Percentiles rank a stretch among this genome's conserved stretches.
Evolutionary conservation across 2,888 invertebrate species (phyloP).

Genomic region (Eudemis profundana): DNA sequence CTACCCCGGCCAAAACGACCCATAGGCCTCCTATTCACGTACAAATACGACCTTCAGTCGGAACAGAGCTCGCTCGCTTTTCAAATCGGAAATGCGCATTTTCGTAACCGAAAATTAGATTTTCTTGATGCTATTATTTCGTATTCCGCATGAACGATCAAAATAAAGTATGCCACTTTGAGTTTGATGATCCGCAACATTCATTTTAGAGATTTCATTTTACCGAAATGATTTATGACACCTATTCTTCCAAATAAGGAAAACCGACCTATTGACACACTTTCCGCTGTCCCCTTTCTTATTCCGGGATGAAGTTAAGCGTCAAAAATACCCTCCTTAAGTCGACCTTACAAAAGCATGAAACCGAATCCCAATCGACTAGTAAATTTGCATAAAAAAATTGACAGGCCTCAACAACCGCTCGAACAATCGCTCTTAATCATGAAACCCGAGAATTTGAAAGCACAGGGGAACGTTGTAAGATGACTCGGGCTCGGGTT

Average conservation of each 20-base stretch:
- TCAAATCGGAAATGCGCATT: conserved; percentile 13
- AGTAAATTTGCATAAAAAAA: conserved; percentile 64
- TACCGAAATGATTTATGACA: conserved; percentile 6
- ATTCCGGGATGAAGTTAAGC: conserved; percentile 34
- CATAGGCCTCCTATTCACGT: conserved; percentile 5
- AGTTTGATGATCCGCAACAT: not conserved
- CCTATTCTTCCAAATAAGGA: conserved; percentile 24
- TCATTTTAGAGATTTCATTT: not conserved
- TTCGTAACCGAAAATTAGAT: conserved; percentile 10
- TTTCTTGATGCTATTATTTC: conserved; percentile 1
- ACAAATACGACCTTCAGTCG: conserved; percentile 24
- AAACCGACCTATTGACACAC: conserved; percentile 25
- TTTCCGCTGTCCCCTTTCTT: conserved; percentile 25
- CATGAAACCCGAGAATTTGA: conserved; percentile 59
- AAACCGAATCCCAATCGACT: conserved; percentile 47
- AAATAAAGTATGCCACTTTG: too few relatives aligned
- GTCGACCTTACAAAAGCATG: conserved; percentile 45
- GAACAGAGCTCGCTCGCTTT: not conserved
- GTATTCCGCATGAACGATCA: too few relatives aligned
- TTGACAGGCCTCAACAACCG: conserved; percentile 55
- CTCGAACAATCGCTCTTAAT: conserved; percentile 63
- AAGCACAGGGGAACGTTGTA: conserved; percentile 36
- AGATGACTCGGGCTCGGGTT: conserved; percentile 38
- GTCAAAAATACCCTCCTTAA: conserved; percentile 35
- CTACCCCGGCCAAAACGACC: conserved; percentile 9